Evolutionary conservation across 2,888 invertebrate genomes (phyloP), one percentile per base, ranked within the genome.

Genomic region (Drosophila kuntzei): DNA sequence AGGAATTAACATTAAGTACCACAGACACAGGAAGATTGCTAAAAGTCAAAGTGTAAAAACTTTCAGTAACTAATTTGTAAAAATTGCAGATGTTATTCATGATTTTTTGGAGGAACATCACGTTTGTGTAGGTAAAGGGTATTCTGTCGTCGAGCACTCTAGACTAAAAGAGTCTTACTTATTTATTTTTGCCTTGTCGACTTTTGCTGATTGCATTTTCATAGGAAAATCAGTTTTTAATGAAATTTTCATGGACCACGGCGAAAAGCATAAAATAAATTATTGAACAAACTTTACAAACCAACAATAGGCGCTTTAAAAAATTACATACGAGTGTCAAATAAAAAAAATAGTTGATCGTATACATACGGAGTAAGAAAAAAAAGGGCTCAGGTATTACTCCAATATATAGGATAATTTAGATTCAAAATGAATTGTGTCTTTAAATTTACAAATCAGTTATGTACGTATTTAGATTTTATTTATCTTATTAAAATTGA

Each of bases 191-290:
- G 39, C 14, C 8, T 41, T 53, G 49, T 27, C 57, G 34, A 51
- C 54, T 62, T 79, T 71, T 62, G 37, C 63, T 75, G 68, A 78
- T 71, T 74, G 79, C 55, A 69, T 64, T 78, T 77, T 64, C 61
- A 74, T 66, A 54, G 75, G 65, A 78, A 78, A 78, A 79, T 72
- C 63, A 64, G 65, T 49, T 78, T 77, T 74, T 78, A 77, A 73
- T 77, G 60, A 68, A 74, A 74, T 78, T 78, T 68, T 25, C 27
- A 43, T 60, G 60, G 36, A n/a, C 14, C 27, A 25, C 25, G 46
- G n/a, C 49, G 54, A 41, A 54, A 53, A 37, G 63, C 57, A 60
- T 29, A 12, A 67, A 68, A 77, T 72, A 61, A 77, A 76, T 77
- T 46, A 68, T 77, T 76, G 53, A 76, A 65, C 60, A 49, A 60